Evolutionary conservation across 2,113 vertebrate species (phyloP), one percentile per base, ranked within the genome.

Genomic region (Asarcornis scutulata): DNA sequence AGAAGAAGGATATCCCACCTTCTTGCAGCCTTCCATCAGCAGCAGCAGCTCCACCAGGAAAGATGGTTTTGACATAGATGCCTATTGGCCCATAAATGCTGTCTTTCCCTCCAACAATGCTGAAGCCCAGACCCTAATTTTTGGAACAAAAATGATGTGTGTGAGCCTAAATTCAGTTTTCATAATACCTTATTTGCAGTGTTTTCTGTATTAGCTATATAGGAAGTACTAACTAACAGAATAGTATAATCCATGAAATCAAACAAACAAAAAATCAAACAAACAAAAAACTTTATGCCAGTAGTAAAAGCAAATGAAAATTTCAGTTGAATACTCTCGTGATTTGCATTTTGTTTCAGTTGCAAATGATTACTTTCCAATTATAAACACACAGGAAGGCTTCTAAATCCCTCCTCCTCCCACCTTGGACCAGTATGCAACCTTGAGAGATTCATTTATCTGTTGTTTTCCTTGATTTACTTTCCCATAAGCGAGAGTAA

Each of bases 51-150:
- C 99, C 99, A 21, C 98, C 98, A 5, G 98, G 98, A 78, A 99
- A 99, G 89, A 99, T 99, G 59, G 98, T 99, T 97, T 99, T 99
- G 36, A 99, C 98, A 5, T 99, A 99, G 94, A 99, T 99, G 50
- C 99, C 99, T 97, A 99, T 99, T 48, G 99, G 99, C 18, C 99
- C 99, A 4, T 99, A 99, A 94, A 99, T 98, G 94, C 99, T 99
- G 98, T 99, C 99, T 93, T 97, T 98, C 3, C 99, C 99, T 46
- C 99, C 99, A 8, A 99, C 99, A 3, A 99, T 99, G 80, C 99
- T 99, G 98, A 99, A 99, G 76, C 99, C 99, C 78, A 99, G 96
- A 75, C 99, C 99, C 99, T 99, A 93, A 95, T 63, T 83, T 88
- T 89, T 34, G 40, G 62, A 53, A 87, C 76, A 89, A 83, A 83